Conservation (phyloP, 2,888 invertebrate genomes). For the Brenthis daphne region DNA sequence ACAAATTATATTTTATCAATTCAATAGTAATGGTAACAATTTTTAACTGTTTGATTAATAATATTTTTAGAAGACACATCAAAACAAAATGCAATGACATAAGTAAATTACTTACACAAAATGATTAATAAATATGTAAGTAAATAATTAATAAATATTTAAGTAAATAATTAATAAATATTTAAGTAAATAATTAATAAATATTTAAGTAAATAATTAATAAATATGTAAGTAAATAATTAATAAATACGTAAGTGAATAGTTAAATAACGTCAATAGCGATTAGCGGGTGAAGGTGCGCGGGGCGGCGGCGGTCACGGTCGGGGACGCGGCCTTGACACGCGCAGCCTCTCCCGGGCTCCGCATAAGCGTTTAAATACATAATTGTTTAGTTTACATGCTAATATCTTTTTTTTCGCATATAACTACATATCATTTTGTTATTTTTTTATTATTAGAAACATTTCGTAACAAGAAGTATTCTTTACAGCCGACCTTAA, state of each 20-base stretch:
- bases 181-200: slow-evolving; percentile 6
- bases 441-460: neutral
- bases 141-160: slow-evolving; percentile 16
- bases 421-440: neutral
- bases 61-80: too few relatives aligned
- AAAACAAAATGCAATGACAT: too few relatives aligned
- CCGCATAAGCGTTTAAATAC: slow-evolving; percentile 47
- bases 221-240: slow-evolving; percentile 15
- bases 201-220: slow-evolving; percentile 15
- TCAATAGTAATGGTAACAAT: too few relatives aligned
- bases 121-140: slow-evolving; percentile 6
- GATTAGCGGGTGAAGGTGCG: slow-evolving; percentile 22
- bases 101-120: slow-evolving; percentile 3
- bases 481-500: too few relatives aligned
- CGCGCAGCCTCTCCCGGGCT: slow-evolving; percentile 66
- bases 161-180: slow-evolving; percentile 15
- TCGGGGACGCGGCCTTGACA: slow-evolving; percentile 77
- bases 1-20: too few relatives aligned
- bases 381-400: slow-evolving; percentile 35
- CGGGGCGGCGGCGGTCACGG: slow-evolving; percentile 62
- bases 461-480: too few relatives aligned
- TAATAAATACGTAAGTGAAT: slow-evolving; percentile 14
- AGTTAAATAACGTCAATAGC: slow-evolving; percentile 23
- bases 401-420: slow-evolving; percentile 12
- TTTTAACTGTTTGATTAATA: too few relatives aligned